phyloP scores from a whole-genome alignment of 2,888 invertebrate species.

The Meghimatium bilineatum region DNA sequence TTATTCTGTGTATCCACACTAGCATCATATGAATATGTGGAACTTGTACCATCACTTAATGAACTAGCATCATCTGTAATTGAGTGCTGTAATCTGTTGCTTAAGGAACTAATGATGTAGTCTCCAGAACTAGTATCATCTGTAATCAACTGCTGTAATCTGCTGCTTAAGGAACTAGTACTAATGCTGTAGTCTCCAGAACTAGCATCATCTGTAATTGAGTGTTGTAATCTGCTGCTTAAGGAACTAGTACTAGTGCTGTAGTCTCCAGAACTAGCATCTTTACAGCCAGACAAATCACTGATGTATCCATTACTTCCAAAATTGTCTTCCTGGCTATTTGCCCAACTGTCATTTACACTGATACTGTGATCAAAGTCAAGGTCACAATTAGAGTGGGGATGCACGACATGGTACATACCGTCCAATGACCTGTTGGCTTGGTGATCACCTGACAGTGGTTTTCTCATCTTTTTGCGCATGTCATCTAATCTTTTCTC shows the following conservation, averaged over 20 bases:
- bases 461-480: conserved; percentile 60
- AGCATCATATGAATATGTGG: neutral
- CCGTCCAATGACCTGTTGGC: conserved; percentile 60
- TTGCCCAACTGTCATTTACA: conserved; percentile 23
- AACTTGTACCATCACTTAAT: conserved; percentile 1
- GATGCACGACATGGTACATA: conserved; percentile 62
- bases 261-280: conserved; percentile 13
- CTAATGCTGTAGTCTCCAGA: neutral
- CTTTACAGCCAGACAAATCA: neutral
- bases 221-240: neutral
- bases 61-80: neutral
- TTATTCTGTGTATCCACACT: neutral
- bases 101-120: neutral
- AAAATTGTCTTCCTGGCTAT: conserved; percentile 27
- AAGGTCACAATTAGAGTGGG: conserved; percentile 59
- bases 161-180: neutral
- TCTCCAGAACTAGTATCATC: neutral
- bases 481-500: conserved; percentile 76
- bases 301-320: conserved; percentile 29
- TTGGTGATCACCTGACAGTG: conserved; percentile 7
- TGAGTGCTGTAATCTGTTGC: neutral
- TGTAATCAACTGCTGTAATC: neutral
- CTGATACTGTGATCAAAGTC: conserved; percentile 36
- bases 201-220: neutral
- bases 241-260: neutral